These are phyloP conservation scores for Limanda limanda DNA, from an alignment of 2,113 vertebrate genomes.

Conservation along the genomic window DNA sequence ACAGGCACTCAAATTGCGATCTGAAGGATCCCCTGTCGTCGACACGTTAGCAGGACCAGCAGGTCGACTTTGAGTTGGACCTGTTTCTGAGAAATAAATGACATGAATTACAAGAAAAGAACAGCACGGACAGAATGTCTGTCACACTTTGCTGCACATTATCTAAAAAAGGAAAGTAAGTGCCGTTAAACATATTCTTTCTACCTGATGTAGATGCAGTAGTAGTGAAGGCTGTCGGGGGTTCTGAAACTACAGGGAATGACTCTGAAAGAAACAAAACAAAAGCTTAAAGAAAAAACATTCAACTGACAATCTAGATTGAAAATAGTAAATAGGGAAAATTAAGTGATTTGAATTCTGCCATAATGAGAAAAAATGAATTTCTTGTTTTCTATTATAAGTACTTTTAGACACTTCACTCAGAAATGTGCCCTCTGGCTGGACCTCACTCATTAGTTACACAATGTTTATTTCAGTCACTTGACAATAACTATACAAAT, in stretches of 20 bases:
- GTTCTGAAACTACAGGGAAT: background rate
- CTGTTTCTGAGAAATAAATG: constrained; percentile 24
- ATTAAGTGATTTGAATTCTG: background rate
- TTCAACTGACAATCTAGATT: background rate
- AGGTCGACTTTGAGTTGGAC: constrained; percentile 6
- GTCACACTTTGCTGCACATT: too few species aligned
- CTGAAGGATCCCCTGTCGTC: constrained; percentile 46
- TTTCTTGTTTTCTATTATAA: background rate
- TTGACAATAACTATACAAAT: too few species aligned
- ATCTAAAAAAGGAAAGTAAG: background rate
- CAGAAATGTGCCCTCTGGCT: background rate
- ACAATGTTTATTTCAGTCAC: too few species aligned
- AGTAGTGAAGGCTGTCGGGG: constrained; percentile 7
- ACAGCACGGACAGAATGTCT: background rate
- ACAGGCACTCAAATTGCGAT: constrained; percentile 45
- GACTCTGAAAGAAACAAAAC: constrained; percentile 16
- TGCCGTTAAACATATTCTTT: background rate
- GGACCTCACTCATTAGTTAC: background rate
- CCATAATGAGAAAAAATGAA: too few species aligned
- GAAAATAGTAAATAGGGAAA: background rate
- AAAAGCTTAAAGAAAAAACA: background rate
- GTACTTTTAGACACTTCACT: constrained; percentile 11
- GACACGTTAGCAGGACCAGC: background rate
- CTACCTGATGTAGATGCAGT: constrained; percentile 25
- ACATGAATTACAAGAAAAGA: background rate